phyloP scores from a whole-genome alignment of 2,797 vertebrate species.

The Xerus rutilus region DNA sequence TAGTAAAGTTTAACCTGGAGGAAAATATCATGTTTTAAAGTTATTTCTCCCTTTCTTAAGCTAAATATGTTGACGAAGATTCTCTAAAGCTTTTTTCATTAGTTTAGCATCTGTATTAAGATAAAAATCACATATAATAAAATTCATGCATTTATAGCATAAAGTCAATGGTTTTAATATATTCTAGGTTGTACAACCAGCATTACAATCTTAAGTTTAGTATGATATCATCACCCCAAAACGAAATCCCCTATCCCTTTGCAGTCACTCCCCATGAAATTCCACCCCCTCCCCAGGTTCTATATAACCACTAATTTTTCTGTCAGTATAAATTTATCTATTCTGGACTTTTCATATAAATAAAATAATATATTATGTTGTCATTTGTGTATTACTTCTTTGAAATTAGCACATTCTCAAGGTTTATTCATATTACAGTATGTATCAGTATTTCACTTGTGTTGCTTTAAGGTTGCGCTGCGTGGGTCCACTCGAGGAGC shows the following conservation, averaged over 20 bases:
- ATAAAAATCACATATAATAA: neutral
- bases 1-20: neutral
- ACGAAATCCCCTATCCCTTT: neutral
- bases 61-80: neutral
- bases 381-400: neutral
- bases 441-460: neutral
- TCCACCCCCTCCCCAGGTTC: too few relatives aligned
- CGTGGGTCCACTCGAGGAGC: too few relatives aligned
- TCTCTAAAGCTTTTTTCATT: neutral
- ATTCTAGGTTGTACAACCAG: neutral
- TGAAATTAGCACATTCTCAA: neutral
- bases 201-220: neutral
- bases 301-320: neutral
- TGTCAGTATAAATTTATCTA: neutral
- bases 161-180: neutral
- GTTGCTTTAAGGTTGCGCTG: too few relatives aligned
- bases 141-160: neutral
- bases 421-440: neutral
- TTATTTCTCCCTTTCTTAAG: neutral
- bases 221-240: neutral
- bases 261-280: neutral
- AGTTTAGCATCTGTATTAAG: neutral
- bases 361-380: neutral
- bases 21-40: neutral
- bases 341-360: neutral